Evolutionary conservation across 2,888 invertebrate genomes (phyloP).

Genomic region (Crossocerus cetratus): DNA sequence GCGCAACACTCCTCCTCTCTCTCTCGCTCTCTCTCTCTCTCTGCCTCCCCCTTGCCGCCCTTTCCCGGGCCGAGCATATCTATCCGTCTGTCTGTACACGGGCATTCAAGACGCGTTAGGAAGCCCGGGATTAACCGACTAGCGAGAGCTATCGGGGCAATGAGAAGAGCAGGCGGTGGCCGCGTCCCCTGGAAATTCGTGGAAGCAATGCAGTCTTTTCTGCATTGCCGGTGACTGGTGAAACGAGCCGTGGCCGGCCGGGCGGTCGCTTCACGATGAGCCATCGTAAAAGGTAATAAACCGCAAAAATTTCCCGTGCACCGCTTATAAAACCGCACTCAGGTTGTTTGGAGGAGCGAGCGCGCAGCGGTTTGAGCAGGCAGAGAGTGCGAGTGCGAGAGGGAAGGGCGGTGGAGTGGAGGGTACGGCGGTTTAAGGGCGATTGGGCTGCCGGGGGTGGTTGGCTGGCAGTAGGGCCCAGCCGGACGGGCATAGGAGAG

Average conservation of each 20-base stretch:
- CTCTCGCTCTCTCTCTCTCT: no score
- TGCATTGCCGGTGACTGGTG: constrained; percentile 5
- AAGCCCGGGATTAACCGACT: no score
- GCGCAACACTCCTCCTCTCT: no score
- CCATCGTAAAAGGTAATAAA: constrained; percentile 63
- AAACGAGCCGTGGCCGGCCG: constrained; percentile 5
- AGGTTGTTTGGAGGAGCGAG: constrained; percentile 87
- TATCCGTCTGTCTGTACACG: no score
- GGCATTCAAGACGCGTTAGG: no score
- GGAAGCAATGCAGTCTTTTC: not conserved
- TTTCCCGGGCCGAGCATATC: no score
- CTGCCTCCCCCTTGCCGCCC: no score
- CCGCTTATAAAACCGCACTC: constrained; percentile 67
- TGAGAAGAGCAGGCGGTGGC: not conserved
- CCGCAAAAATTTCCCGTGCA: constrained; percentile 56
- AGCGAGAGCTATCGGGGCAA: not conserved
- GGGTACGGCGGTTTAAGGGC: constrained; percentile 2
- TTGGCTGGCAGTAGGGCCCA: constrained; percentile 80
- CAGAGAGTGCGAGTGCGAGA: not conserved
- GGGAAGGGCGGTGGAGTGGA: not conserved
- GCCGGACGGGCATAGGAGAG: constrained; percentile 78
- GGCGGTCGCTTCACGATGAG: not conserved
- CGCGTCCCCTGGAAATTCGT: not conserved
- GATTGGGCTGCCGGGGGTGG: constrained; percentile 64
- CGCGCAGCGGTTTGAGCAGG: constrained; percentile 6